phyloP scores from a whole-genome alignment of 2,797 vertebrate genomes.

The Scleropages formosus region DNA sequence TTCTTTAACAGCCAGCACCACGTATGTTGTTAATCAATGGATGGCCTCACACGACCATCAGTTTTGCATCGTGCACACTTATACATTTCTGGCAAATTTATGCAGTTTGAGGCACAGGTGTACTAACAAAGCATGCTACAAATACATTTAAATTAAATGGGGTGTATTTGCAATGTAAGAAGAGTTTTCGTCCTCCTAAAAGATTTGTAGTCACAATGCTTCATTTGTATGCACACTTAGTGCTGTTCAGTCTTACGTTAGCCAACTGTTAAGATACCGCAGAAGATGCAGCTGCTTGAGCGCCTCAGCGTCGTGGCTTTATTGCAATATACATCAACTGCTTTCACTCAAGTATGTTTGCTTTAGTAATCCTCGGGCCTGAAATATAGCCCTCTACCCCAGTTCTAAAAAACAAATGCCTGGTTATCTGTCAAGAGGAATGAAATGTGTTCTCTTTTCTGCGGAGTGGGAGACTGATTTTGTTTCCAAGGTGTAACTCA shows the following conservation, averaged over 20 bases:
- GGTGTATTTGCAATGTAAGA: background rate
- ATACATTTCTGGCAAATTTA: background rate
- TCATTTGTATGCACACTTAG: conserved; percentile 15
- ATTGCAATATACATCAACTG: conserved; percentile 26
- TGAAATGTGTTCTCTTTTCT: conserved; percentile 22
- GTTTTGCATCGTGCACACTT: background rate
- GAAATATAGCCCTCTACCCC: conserved; percentile 12
- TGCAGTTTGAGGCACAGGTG: background rate
- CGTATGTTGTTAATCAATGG: conserved; percentile 15
- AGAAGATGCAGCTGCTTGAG: background rate
- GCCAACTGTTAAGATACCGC: background rate
- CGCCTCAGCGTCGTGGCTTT: conserved; percentile 15
- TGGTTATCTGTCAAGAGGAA: conserved; percentile 7
- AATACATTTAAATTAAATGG: background rate
- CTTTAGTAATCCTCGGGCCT: conserved; percentile 15
- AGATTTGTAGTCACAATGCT: background rate
- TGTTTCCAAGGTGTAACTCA: conserved; percentile 9
- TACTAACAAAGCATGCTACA: background rate
- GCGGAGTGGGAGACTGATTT: conserved; percentile 14
- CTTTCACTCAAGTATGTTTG: conserved; percentile 29
- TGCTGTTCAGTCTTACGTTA: background rate
- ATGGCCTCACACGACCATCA: background rate
- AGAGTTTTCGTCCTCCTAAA: background rate
- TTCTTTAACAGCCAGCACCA: background rate
- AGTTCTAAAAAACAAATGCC: conserved; percentile 12